These are phyloP conservation scores for Ips typographus DNA, from an alignment of 1,140 invertebrate species.

Conservation along the genomic window DNA sequence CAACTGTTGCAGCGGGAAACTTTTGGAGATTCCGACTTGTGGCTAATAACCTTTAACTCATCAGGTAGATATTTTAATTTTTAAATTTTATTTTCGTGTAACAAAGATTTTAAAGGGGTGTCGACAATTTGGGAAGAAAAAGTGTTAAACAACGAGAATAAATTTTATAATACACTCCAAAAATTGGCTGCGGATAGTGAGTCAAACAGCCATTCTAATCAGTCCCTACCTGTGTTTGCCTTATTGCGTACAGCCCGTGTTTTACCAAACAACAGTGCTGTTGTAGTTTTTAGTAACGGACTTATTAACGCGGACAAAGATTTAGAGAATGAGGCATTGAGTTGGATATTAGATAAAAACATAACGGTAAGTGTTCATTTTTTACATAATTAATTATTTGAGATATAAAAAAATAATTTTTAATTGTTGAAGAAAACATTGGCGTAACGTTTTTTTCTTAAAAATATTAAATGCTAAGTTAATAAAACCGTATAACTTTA, in stretches of 20 bases:
- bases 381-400: background rate
- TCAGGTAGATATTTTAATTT: constrained; percentile 36
- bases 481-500: too few relatives aligned
- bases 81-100: constrained; percentile 4
- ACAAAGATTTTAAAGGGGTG: constrained; percentile 29
- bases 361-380: constrained; percentile 21
- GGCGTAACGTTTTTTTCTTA: too few relatives aligned
- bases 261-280: constrained; percentile 28
- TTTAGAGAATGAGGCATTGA: constrained; percentile 35
- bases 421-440: too few relatives aligned
- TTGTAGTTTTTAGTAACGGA: constrained; percentile 37
- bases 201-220: constrained; percentile 2
- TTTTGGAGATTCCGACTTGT: constrained; percentile 31
- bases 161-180: constrained; percentile 20
- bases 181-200: constrained; percentile 2
- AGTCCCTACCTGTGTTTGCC: constrained; percentile 36
- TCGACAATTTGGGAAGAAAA: constrained; percentile 26
- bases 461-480: too few relatives aligned
- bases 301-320: constrained; percentile 30
- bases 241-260: constrained; percentile 39
- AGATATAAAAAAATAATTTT: background rate
- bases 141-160: constrained; percentile 13
- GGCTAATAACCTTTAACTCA: constrained; percentile 43
- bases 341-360: constrained; percentile 27
- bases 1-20: background rate